Base-by-base conservation (phyloP, 2,888 invertebrate genomes). In the Tetheella fluctuosa region DNA sequence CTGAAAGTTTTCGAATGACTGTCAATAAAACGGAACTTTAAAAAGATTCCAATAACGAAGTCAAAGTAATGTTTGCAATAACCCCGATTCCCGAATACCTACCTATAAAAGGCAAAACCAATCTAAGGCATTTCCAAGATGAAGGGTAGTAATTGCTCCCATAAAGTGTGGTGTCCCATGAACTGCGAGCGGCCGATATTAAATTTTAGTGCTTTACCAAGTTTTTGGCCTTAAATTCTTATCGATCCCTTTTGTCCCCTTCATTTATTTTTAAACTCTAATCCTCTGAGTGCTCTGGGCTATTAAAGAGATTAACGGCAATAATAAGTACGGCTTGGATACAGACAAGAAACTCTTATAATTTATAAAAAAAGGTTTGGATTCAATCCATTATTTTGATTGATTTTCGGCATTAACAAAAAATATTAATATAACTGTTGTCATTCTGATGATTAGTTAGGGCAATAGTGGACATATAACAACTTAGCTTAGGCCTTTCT, bases 61-160 rank as follows among this genome's bases (percentile, higher is more conserved):
- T 79, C 78, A 69, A 75, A 83, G 78, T 80, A 83, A 84, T 80
- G 77, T 77, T 76, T 80, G 79, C 77, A 83, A 81, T 85, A 85
- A 84, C 83, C 77, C 71, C 71, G 79, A 80, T 78, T 81, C 69
- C 77, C 79, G 71, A 84, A 85, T 84, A 82, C 81, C 84, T 84
- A 82, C 81, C 84, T 82, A 88, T 91, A 89, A 91, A 89, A 86
- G 81, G 79, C 80, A 77, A 83, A 86, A 84, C 84, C 89, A 88
- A 90, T 91, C 86, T 84, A 78, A 81, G 82, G 79, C 80, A 84
- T 89, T 89, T 86, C 82, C 76, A 77, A 85, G 85, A 88, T 87
- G 89, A 90, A 86, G 87, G 88, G 83, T 88, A 85, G 90, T 88
- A 90, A 92, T 91, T 89, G 91, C 83, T 64, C 73, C 83, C 76